These are phyloP conservation scores for Dolichoris vasculosae DNA, from an alignment of 1,140 invertebrate species.

Conservation along the genomic window DNA sequence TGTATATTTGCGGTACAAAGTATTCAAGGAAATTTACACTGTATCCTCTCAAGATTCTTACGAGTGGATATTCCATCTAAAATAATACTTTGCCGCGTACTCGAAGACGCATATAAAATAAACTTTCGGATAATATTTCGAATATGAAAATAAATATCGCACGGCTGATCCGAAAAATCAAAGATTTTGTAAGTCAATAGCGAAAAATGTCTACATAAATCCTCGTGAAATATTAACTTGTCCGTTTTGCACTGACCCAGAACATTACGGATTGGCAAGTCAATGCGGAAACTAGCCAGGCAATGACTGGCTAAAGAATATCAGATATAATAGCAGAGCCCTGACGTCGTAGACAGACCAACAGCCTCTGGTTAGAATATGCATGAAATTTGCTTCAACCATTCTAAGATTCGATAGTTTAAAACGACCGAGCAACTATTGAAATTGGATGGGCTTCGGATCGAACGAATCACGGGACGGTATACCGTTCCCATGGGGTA, in stretches of 20 bases:
- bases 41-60: no score
- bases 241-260: not conserved
- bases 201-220: not conserved
- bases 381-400: not conserved
- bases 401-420: not conserved
- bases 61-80: not conserved
- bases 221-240: not conserved
- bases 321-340: not conserved
- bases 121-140: not conserved
- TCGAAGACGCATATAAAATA: no score
- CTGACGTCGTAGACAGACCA: not conserved
- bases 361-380: not conserved
- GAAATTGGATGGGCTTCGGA: not conserved
- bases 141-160: not conserved
- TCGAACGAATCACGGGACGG: not conserved
- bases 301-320: conserved; percentile 10
- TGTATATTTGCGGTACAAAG: no score
- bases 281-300: not conserved
- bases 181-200: not conserved
- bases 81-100: not conserved
- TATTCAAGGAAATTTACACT: no score
- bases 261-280: not conserved
- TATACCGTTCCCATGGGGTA: not conserved
- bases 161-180: not conserved
- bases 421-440: not conserved